Conservation (phyloP, 1,140 invertebrate genomes). For the Cotesia typhae region DNA sequence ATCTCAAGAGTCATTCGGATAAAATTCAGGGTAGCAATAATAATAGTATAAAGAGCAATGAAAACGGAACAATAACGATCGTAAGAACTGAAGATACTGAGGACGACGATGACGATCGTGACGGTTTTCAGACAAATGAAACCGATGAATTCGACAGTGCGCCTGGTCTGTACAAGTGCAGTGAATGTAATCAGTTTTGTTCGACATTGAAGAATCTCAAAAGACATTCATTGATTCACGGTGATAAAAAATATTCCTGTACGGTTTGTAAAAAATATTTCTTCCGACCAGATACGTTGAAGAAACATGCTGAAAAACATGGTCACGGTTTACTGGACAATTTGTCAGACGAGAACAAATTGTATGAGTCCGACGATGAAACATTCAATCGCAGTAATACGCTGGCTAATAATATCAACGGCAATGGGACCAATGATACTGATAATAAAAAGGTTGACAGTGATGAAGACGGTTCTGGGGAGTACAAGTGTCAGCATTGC, state of each 20-base stretch:
- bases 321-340: slow-evolving; percentile 43
- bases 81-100: slow-evolving; percentile 35
- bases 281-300: slow-evolving; percentile 61
- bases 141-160: slow-evolving; percentile 53
- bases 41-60: not conserved
- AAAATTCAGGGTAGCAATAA: slow-evolving; percentile 43
- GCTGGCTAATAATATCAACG: not conserved
- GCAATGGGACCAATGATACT: not conserved
- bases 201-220: slow-evolving; percentile 61
- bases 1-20: slow-evolving; percentile 51
- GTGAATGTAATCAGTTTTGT: slow-evolving; percentile 59
- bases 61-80: not conserved
- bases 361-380: slow-evolving; percentile 43
- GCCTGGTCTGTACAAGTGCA: slow-evolving; percentile 60
- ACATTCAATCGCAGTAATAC: slow-evolving; percentile 22
- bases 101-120: slow-evolving; percentile 33
- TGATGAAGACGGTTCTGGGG: slow-evolving; percentile 39
- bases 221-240: slow-evolving; percentile 58
- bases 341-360: slow-evolving; percentile 41
- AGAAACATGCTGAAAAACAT: slow-evolving; percentile 54
- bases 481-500: slow-evolving; percentile 44
- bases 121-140: slow-evolving; percentile 41
- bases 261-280: slow-evolving; percentile 65
- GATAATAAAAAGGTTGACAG: slow-evolving; percentile 51
- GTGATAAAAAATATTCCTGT: slow-evolving; percentile 63